Percentiles rank a stretch among this genome's conserved stretches.
Conservation (phyloP, 2,888 invertebrate genomes). For the Coenonympha arcania region DNA sequence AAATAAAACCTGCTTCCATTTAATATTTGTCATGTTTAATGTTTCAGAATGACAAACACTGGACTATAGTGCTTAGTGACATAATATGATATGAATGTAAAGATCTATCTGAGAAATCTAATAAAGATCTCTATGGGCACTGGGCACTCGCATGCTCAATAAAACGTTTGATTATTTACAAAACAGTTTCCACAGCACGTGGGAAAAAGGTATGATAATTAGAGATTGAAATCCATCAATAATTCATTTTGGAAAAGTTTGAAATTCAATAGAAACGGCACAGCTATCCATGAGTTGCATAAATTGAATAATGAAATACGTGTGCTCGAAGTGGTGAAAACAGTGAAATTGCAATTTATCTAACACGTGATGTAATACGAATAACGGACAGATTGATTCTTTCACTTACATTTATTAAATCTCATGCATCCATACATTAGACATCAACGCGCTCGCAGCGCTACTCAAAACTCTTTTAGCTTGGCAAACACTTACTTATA, state of each 20-base stretch:
- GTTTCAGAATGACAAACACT: no score
- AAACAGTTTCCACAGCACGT: no score
- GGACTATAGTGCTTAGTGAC: no score
- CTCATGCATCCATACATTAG: slow-evolving; percentile 1
- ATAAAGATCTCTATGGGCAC: no score
- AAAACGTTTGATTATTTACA: no score
- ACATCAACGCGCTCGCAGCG: slow-evolving; percentile 1
- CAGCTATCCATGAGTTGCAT: neutral
- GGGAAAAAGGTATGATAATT: no score
- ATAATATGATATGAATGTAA: no score
- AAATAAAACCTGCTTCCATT: no score
- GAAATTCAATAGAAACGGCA: neutral
- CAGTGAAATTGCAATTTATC: slow-evolving; percentile 9
- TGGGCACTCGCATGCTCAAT: no score
- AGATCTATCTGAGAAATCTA: no score
- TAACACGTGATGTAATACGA: slow-evolving; percentile 5
- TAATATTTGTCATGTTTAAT: no score
- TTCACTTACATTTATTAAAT: neutral
- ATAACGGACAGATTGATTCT: neutral
- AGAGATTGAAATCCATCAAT: neutral
- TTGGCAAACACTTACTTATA: neutral
- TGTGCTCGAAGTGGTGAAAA: slow-evolving; percentile 4
- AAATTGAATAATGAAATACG: neutral
- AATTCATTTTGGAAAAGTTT: slow-evolving; percentile 1
- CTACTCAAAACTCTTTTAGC: neutral